Percentiles rank a stretch among this genome's conserved stretches.
phyloP scores from a whole-genome alignment of 2,888 invertebrate genomes.

The Boloria euphrosyne region DNA sequence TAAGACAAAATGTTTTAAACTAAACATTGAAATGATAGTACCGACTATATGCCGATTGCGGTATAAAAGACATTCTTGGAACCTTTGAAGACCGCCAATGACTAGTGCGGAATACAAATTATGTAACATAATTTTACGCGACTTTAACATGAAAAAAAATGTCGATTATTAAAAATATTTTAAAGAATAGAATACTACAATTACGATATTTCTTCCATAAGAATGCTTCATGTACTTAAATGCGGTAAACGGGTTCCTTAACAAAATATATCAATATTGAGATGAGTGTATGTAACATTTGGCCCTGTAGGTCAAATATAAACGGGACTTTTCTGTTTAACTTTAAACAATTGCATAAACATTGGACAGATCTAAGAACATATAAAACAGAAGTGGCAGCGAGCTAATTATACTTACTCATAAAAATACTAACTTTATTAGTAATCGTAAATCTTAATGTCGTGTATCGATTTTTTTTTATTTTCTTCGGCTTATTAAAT shows the following conservation, averaged over 20 bases:
- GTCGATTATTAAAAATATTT: too few relatives aligned
- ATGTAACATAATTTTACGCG: constrained; percentile 25
- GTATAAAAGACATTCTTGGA: constrained; percentile 59
- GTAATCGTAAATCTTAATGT: too few relatives aligned
- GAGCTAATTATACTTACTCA: background rate
- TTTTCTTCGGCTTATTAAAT: too few relatives aligned
- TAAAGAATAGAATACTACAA: background rate
- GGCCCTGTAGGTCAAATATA: constrained; percentile 45
- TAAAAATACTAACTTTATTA: too few relatives aligned
- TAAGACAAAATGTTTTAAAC: background rate
- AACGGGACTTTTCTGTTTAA: constrained; percentile 50
- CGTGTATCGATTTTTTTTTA: too few relatives aligned
- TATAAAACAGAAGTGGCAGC: constrained; percentile 10
- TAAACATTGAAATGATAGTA: constrained; percentile 2
- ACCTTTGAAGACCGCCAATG: constrained; percentile 49
- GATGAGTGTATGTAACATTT: constrained; percentile 38
- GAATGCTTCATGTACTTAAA: background rate
- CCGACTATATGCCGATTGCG: constrained; percentile 27
- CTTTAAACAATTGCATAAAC: constrained; percentile 51
- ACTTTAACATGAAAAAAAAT: too few relatives aligned
- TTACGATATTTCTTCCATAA: background rate
- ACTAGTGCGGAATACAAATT: constrained; percentile 65
- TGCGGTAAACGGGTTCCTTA: constrained; percentile 6
- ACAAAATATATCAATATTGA: constrained; percentile 37
- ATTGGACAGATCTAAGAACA: constrained; percentile 36